Evolutionary conservation across 2,113 vertebrate genomes (phyloP), one percentile per base, ranked within the genome.

Genomic region (Cnemophilus loriae): DNA sequence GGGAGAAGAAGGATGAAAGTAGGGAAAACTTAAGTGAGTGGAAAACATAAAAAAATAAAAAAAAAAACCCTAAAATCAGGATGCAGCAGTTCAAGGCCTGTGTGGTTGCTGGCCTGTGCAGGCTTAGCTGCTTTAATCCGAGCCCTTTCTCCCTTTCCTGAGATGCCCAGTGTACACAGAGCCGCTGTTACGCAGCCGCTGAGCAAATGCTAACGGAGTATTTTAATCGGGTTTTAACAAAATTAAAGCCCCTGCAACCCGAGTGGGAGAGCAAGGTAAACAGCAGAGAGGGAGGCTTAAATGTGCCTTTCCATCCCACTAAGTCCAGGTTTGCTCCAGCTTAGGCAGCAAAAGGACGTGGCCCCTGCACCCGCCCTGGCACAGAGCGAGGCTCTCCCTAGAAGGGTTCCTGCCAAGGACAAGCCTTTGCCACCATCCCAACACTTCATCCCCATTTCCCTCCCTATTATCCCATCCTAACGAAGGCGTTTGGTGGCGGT

Each of bases 401-500:
- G 64, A 4, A 64, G 26, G 5, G 27, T 5, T 73, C 21, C 44
- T 65, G 60, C 53, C 26, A 4, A 55, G 55, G 19, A 69, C 22
- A 1, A 69, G 6, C 10, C 47, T 60, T 35, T 27, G 7, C 50
- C 20, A 11, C 47, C 84, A 37, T 17, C 64, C 86, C 64, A n/a
- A 3, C 18, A 3, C 10, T 56, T 4, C 4, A 61, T 28, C 28
- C 57, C 57, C 74, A 9, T 13, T 52, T 41, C 41, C 30, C 59
- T 44, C 33, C 2, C 59, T 5, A 0, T 30, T 32, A 33, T 32
- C 71, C 64, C 84, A 42, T 3, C 68, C 83, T 12, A 50, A 28
- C 0, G 2, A 50, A 74, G 71, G 42, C 3, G 0, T 22, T 53
- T 53, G 69, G n/a, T 1, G 4, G 3, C 0, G 3, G 23, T 15